Evolutionary conservation across 2,888 invertebrate genomes (phyloP), one percentile per base, ranked within the genome.

Genomic region (Ctenicera cuprea): DNA sequence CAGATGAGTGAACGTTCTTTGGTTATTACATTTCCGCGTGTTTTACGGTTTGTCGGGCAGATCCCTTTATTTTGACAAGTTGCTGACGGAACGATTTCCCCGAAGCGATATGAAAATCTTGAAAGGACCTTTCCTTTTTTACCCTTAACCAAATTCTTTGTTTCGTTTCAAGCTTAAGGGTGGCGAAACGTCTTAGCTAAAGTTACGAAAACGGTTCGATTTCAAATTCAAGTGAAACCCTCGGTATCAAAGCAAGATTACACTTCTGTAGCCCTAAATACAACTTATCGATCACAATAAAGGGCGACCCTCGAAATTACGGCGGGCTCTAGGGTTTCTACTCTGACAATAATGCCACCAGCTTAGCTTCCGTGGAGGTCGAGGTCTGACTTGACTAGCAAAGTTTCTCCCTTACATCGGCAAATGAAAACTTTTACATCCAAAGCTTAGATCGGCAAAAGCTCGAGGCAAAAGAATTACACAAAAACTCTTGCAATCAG

Each of bases 261-360:
- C 52, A 22, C 52, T 20, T 26, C 43, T 52, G 22, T 52, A 52
- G 9, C 52, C 14, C 57, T 37, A 57, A 57, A 33, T 37, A 33
- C 37, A 57, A 33, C 37, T 57, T 57, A 57, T 57, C 37, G 57
- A 57, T 57, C 57, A 37, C 57, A 33, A 37, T 57, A 33, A 37
- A 57, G 26, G 3, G 52, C 8, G 52, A 57, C 57, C 57, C 57
- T 57, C 57, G 9, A 57, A 57, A 57, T 57, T 57, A 57, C 57
- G 37, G 3, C 33, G 57, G 37, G 30, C 30, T 16, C n/a, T n/a
- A 30, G 54, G 30, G 54, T 26, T 22, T 22, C 22, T 30, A 22
- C 30, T 57, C 33, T 37, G 37, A 57, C 57, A 57, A 52, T 52
- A 48, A 48, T 20, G 18, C 48, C 48, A 52, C 26, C 26, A 52